phyloP scores from a whole-genome alignment of 1,140 invertebrate species.

The Drosophila sechellia region DNA sequence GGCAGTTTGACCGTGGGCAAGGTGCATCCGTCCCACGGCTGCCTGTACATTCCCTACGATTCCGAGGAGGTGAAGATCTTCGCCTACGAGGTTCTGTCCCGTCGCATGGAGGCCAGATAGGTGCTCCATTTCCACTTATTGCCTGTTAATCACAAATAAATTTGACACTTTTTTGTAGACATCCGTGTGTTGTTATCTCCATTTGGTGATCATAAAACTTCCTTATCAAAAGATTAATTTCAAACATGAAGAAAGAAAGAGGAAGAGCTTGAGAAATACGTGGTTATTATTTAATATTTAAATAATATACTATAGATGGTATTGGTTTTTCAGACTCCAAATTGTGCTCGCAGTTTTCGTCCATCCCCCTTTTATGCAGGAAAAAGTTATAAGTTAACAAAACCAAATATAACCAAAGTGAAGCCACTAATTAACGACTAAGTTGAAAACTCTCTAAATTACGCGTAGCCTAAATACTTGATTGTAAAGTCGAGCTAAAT shows the following conservation, averaged over 20 bases:
- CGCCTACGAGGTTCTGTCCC: slow-evolving; percentile 72
- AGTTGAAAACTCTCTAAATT: slow-evolving; percentile 48
- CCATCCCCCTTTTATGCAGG: slow-evolving; percentile 43
- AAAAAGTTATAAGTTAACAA: slow-evolving; percentile 78
- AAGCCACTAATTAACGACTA: slow-evolving; percentile 39
- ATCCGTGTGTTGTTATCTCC: slow-evolving; percentile 11
- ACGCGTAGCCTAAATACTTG: slow-evolving; percentile 52
- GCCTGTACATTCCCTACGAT: slow-evolving; percentile 89
- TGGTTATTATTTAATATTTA: neutral
- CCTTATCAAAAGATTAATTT: slow-evolving; percentile 23
- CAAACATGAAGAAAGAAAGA: neutral
- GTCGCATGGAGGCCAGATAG: slow-evolving; percentile 54
- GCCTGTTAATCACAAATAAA: slow-evolving; percentile 33
- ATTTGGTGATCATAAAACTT: slow-evolving; percentile 11
- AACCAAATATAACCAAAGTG: slow-evolving; percentile 22
- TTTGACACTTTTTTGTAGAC: slow-evolving; percentile 48
- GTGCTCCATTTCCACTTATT: neutral
- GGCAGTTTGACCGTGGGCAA: slow-evolving; percentile 90
- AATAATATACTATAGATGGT: no score
- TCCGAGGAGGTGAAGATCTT: slow-evolving; percentile 86
- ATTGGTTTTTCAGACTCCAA: no score
- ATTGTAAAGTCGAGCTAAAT: slow-evolving; percentile 68
- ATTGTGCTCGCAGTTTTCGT: slow-evolving; percentile 52
- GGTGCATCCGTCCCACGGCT: slow-evolving; percentile 89
- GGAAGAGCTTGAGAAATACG: neutral